Evolutionary conservation across 1,140 invertebrate species (phyloP).

Genomic region (Centruroides vittatus): DNA sequence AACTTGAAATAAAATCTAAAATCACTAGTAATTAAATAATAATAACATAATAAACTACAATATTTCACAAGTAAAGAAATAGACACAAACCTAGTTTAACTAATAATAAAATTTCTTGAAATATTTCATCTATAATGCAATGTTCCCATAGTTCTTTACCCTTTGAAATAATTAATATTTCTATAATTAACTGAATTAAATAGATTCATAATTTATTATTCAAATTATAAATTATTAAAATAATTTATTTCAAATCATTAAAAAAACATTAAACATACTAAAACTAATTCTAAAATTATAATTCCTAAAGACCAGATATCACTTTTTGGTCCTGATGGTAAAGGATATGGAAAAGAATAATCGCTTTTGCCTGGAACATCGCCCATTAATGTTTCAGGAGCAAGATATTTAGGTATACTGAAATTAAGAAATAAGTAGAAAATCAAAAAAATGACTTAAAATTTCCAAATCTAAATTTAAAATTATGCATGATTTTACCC

Average conservation of each 20-base stretch:
- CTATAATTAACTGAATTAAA: no score
- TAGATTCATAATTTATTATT: no score
- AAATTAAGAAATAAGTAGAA: slow-evolving; percentile 20
- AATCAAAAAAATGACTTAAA: background rate
- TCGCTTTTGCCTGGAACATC: slow-evolving; percentile 15
- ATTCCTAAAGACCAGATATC: slow-evolving; percentile 88
- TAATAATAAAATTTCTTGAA: slow-evolving; percentile 8
- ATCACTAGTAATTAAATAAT: no score
- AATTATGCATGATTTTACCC: slow-evolving; percentile 42
- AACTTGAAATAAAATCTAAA: no score
- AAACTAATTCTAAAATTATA: slow-evolving; percentile 59
- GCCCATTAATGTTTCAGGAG: slow-evolving; percentile 65
- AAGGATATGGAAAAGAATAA: background rate
- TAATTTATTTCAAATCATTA: no score
- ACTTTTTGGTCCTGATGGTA: slow-evolving; percentile 40
- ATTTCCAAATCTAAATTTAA: slow-evolving; percentile 2
- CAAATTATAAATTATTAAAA: no score
- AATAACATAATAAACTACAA: no score
- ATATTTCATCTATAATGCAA: slow-evolving; percentile 3
- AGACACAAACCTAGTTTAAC: slow-evolving; percentile 5
- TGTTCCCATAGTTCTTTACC: background rate
- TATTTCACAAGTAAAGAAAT: no score
- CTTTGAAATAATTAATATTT: background rate
- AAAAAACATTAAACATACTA: slow-evolving; percentile 24
- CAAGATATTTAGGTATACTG: slow-evolving; percentile 59